These are phyloP conservation scores for Molorchus minor DNA, from an alignment of 2,888 invertebrate species.

Conservation along the genomic window DNA sequence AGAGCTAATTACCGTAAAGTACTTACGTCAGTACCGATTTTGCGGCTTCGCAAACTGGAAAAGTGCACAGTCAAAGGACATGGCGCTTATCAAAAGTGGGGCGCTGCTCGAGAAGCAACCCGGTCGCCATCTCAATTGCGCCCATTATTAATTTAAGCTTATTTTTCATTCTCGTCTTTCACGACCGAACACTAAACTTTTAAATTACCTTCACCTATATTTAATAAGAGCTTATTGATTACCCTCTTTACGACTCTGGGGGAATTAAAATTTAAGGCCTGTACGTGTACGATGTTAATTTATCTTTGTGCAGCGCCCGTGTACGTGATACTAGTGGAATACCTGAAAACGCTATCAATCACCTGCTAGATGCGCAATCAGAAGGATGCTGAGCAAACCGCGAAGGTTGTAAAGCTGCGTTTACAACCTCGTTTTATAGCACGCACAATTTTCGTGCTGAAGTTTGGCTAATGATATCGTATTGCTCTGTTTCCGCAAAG, in stretches of 20 bases:
- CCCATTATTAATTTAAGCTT: conserved; percentile 30
- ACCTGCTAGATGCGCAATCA: too few species aligned
- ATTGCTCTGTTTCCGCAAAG: too few species aligned
- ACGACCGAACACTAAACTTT: conserved; percentile 20
- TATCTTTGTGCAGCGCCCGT: not conserved
- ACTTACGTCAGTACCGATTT: too few species aligned
- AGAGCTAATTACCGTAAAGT: conserved; percentile 47
- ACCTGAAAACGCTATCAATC: too few species aligned
- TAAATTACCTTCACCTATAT: conserved; percentile 28
- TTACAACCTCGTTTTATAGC: too few species aligned
- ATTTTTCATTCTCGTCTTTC: conserved; percentile 25
- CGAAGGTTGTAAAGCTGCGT: too few species aligned
- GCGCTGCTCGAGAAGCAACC: conserved; percentile 17
- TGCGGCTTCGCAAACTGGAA: conserved; percentile 25
- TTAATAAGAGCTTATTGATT: conserved; percentile 16
- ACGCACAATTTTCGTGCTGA: too few species aligned
- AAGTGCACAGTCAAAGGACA: conserved; percentile 25
- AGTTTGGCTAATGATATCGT: too few species aligned
- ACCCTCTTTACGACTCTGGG: not conserved
- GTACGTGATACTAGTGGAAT: too few species aligned
- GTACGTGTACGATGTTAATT: not conserved
- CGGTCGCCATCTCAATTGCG: conserved; percentile 25
- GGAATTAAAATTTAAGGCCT: not conserved
- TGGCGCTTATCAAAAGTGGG: conserved; percentile 27
- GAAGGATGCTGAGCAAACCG: too few species aligned